Base-by-base conservation (phyloP, 2,113 vertebrate genomes). In the Ictalurus punctatus region DNA sequence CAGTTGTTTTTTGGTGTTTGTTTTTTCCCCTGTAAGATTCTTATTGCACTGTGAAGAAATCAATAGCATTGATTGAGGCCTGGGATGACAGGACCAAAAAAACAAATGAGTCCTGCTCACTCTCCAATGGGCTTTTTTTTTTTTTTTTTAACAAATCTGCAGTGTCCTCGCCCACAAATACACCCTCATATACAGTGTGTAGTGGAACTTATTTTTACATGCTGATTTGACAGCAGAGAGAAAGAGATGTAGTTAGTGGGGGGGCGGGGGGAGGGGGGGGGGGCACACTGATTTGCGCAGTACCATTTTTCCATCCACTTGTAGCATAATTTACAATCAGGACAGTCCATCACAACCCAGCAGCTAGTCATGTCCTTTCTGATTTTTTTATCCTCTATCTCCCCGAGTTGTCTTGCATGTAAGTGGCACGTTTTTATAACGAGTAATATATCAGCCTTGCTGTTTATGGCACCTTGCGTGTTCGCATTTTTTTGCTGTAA, bases 371-470 rank as follows among this genome's bases (percentile, higher is more conserved):
- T 86, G 82, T 92, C 90, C 89, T 88, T 90, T 23, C 27, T 85
- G 83, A 91, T 90, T 93, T 91, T 34, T 37, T 91, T 90, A 90
- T 90, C 87, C 90, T 74, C 61, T 81, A 85, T 90, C 90, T 85
- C 91, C 86, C 89, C 67, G 88, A 86, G 90, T 67, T 71, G 86
- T 79, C 91, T 86, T 86, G 79, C 54, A 80, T 52, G 86, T 86
- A 90, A 85, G 61, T 54, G 86, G 25, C 12, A 86, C 25, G 12
- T 86, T 71, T 91, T 91, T 94, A 94, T 94, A 92, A 91, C 88
- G 76, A 91, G 91, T 94, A 90, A 94, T 94, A 91, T 92, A 92
- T 89, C 92, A 91, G 83, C 81, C 90, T 91, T 69, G 89, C 90
- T 92, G 48, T 78, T 52, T 61, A 6, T 34, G 34, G 21, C 73